Percentiles rank a stretch among this genome's conserved stretches.
Evolutionary conservation across 2,113 vertebrate species (phyloP).

Genomic region (Otolemur garnettii): DNA sequence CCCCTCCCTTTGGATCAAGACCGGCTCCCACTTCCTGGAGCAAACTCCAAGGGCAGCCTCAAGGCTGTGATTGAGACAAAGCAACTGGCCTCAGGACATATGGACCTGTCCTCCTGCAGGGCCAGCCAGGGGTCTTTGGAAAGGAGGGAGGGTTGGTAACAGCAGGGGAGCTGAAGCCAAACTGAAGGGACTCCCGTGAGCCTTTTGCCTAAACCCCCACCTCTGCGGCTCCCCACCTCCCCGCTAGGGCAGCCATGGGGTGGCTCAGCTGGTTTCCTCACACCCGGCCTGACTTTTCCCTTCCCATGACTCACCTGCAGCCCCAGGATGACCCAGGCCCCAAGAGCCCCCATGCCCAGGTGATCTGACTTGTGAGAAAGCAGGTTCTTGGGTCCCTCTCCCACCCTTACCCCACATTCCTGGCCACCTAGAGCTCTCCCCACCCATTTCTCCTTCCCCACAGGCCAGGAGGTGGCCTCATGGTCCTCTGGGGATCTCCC

Average conservation of each 20-base stretch:
- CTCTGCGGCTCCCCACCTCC: neutral
- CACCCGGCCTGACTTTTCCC: neutral
- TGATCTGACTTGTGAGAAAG: neutral
- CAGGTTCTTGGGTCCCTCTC: neutral
- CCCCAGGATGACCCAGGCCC: neutral
- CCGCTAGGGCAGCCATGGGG: neutral
- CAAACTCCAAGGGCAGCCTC: neutral
- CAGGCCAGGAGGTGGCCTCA: accelerated
- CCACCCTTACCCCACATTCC: neutral
- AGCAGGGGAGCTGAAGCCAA: neutral
- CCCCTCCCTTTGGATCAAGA: neutral
- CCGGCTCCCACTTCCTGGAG: neutral
- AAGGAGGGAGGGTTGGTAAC: neutral
- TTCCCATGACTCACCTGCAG: neutral
- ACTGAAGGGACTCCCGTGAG: neutral
- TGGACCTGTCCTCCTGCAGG: too few species aligned
- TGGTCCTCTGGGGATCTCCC: neutral
- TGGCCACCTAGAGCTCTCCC: neutral
- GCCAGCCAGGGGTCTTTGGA: neutral
- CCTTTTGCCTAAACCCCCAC: neutral
- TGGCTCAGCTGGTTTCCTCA: conserved; percentile 32
- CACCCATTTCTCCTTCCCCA: neutral
- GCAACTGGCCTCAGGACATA: neutral
- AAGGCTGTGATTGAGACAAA: neutral
- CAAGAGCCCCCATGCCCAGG: neutral